Evolutionary conservation across 2,888 invertebrate genomes (phyloP), one percentile per base, ranked within the genome.

Genomic region (Andrena haemorrhoa): DNA sequence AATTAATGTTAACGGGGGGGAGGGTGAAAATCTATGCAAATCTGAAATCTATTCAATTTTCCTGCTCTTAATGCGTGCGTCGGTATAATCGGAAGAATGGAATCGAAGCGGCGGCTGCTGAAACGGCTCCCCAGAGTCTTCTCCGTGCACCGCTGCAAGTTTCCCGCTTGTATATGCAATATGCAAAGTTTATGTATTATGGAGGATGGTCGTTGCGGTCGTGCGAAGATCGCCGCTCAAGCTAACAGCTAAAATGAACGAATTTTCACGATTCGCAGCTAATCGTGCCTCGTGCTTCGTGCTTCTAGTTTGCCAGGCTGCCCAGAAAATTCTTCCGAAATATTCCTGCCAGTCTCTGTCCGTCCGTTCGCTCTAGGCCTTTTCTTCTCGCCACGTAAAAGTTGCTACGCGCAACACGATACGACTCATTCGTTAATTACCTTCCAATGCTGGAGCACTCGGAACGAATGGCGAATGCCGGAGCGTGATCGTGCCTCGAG

Each of bases 111-210:
- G 49, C 35, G 61, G 63, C 7, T 16, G 31, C 53, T 49, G 33
- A 8, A 8, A 35, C 49, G 29, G 58, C 7, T 70, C 51, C 20
- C 58, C 7, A 3, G 58, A 69, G 64, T 49, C 56, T 78, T 68
- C 73, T 16, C 20, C 12, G 12, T 10, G 63, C 41, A 10, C 56
- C 23, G 31, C 49, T 35, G 51, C 47, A 65, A 69, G 58, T 78
- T 81, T 51, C 41, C 26, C 53, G 65, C 35, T 65, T 72, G 35
- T 33, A 56, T 53, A 31, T 51, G 74, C 73, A 66, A 83, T 81
- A 82, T 85, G 79, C 83, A 84, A 80, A 79, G 78, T 86, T 87
- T 83, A 73, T 85, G 79, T 78, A 83, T 85, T 82, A 84, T 12
- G 56, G 20, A 56, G 56, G 23, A 23, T 82, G 58, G 68, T 63